These are phyloP conservation scores for Aegithalos caudatus DNA, from an alignment of 2,113 vertebrate genomes.

Conservation along the genomic window DNA sequence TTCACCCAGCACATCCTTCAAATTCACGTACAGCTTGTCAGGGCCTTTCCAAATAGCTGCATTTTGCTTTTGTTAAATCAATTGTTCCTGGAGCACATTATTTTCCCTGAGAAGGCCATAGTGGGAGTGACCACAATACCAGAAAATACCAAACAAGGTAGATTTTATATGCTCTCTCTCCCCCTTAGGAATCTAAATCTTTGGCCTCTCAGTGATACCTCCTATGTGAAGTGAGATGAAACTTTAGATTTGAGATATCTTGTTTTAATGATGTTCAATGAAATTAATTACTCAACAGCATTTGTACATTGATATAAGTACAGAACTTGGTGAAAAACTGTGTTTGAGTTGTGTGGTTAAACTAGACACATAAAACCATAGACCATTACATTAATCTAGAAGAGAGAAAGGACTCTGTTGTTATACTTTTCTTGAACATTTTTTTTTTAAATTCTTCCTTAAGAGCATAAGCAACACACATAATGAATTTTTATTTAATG, in stretches of 20 bases:
- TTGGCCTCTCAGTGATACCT: neutral
- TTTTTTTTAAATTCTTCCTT: neutral
- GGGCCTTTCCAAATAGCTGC: neutral
- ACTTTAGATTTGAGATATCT: neutral
- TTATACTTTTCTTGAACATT: neutral
- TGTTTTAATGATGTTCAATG: neutral
- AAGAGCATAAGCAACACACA: neutral
- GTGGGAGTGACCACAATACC: neutral
- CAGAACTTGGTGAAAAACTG: neutral
- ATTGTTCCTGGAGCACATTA: neutral
- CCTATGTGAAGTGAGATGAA: neutral
- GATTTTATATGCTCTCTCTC: neutral
- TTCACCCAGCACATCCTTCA: neutral
- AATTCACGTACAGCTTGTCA: neutral
- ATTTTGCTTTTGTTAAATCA: neutral
- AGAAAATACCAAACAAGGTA: neutral
- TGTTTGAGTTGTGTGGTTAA: neutral
- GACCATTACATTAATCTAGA: neutral
- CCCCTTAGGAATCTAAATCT: neutral
- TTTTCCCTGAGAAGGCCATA: neutral
- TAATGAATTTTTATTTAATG: neutral
- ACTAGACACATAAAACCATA: neutral
- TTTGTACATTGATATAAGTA: neutral
- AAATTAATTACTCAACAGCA: neutral
- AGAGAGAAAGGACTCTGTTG: neutral